Base-by-base conservation (phyloP, 1,140 invertebrate species). In the Cydia pomonella region DNA sequence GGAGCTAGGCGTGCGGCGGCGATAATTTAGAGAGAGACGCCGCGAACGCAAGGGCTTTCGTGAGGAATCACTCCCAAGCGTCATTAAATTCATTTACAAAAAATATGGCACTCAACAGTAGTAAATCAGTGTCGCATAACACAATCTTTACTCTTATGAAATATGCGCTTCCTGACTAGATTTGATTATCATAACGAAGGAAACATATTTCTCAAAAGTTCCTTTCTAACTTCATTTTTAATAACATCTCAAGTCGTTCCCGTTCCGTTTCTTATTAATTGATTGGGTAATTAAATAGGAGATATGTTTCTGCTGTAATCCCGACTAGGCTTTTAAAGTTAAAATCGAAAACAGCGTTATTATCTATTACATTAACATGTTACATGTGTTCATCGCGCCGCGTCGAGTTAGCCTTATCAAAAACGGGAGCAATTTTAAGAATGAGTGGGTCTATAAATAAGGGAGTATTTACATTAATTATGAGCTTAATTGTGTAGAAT, bases 401-500 rank as follows among this genome's bases (percentile, higher is more conserved):
- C 83, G 82, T 80, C 80, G 82, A 77, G 79, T 81, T 76, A 79
- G 80, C 80, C 80, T 89, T 89, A 89, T 90, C 85, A 86, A 89
- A 79, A 87, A 90, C 84, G 82, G 83, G 84, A 86, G 86, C 85
- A 87, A 92, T 90, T 91, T 89, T 90, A 89, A 90, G 90, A 89
- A 87, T 89, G 89, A 88, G 82, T 86, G 82, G 80, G 84, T 78
- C 87, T 88, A 90, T 91, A 92, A 92, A 92, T 92, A 92, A 92
- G 85, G 79, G 81, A 86, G 87, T 85, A 87, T 89, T 89, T 92
- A 90, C 90, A 91, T 92, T 91, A 91, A 93, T 92, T 92, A 90
- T 92, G 84, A 87, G 88, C 88, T 92, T 91, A 91, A 92, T 93
- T 91, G 91, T 90, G 86, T 89, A 85, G 89, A 91, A 89, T 91